These are phyloP conservation scores for Regulus satrapa DNA, from an alignment of 2,113 vertebrate species.

Conservation along the genomic window DNA sequence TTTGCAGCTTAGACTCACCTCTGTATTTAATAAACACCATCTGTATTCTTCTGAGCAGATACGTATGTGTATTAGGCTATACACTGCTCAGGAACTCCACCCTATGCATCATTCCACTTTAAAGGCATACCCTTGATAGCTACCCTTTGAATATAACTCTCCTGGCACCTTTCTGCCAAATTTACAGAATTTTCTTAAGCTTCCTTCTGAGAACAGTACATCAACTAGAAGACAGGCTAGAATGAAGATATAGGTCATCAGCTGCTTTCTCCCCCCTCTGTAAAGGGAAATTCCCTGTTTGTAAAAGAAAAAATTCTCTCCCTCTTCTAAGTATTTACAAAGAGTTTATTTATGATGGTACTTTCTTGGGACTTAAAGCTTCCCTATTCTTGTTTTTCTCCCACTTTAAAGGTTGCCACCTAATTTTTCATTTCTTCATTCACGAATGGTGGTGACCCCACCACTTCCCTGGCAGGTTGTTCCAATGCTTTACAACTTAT, in stretches of 20 bases:
- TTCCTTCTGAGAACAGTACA: neutral
- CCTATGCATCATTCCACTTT: neutral
- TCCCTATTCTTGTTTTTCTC: neutral
- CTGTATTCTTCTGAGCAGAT: neutral
- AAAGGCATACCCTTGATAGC: neutral
- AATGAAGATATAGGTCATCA: neutral
- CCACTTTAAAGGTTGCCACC: neutral
- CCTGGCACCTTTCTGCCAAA: neutral
- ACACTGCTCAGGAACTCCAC: neutral
- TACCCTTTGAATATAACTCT: neutral
- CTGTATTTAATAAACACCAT: neutral
- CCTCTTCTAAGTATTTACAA: neutral
- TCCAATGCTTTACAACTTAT: neutral
- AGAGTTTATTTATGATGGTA: neutral
- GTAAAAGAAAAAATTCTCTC: neutral
- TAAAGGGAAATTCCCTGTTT: neutral
- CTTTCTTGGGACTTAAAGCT: neutral
- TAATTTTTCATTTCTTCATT: neutral
- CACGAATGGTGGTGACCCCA: neutral
- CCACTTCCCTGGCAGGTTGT: neutral
- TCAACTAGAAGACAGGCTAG: neutral
- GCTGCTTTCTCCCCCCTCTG: neutral
- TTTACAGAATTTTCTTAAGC: neutral
- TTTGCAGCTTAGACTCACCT: neutral
- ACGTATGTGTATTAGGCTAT: neutral